These are phyloP conservation scores for Philotrypesis tridentata DNA, from an alignment of 1,140 invertebrate species.

Conservation along the genomic window DNA sequence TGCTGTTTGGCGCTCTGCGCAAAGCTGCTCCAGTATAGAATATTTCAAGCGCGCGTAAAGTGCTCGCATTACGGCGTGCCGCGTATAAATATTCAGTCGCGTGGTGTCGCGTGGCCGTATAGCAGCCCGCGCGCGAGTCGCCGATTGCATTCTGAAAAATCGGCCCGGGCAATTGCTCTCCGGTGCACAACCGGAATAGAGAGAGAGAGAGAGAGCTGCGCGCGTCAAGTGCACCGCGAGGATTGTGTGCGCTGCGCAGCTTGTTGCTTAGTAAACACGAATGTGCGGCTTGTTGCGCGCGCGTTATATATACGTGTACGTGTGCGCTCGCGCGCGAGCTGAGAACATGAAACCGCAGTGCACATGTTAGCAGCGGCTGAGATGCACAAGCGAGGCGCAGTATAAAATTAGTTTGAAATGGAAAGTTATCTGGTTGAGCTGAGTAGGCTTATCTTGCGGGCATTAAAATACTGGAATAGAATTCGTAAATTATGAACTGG, in stretches of 20 bases:
- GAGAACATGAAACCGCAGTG: slow-evolving; percentile 16
- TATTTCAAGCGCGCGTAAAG: not conserved
- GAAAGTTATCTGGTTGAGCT: not conserved
- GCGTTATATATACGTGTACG: too few relatives aligned
- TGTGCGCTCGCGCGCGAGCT: not conserved
- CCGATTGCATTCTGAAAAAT: slow-evolving; percentile 57
- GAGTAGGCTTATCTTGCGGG: not conserved
- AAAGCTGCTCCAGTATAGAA: too few relatives aligned
- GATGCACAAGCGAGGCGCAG: not conserved
- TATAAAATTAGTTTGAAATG: slow-evolving; percentile 5
- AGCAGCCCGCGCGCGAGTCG: slow-evolving; percentile 25
- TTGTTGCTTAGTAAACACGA: slow-evolving; percentile 46
- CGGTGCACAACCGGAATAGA: slow-evolving; percentile 44
- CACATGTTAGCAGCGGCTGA: not conserved
- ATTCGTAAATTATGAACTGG: not conserved
- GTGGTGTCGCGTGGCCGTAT: slow-evolving; percentile 43
- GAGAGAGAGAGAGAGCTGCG: slow-evolving; percentile 35
- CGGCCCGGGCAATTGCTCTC: slow-evolving; percentile 41
- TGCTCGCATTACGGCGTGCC: slow-evolving; percentile 16
- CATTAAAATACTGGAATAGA: not conserved
- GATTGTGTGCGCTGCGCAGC: slow-evolving; percentile 20
- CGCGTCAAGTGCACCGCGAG: slow-evolving; percentile 36
- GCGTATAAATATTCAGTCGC: not conserved
- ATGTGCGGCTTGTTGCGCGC: slow-evolving; percentile 9
- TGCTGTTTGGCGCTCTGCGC: too few relatives aligned